These are phyloP conservation scores for Intellagama lesueurii DNA, from an alignment of 2,797 vertebrate genomes.

Conservation along the genomic window DNA sequence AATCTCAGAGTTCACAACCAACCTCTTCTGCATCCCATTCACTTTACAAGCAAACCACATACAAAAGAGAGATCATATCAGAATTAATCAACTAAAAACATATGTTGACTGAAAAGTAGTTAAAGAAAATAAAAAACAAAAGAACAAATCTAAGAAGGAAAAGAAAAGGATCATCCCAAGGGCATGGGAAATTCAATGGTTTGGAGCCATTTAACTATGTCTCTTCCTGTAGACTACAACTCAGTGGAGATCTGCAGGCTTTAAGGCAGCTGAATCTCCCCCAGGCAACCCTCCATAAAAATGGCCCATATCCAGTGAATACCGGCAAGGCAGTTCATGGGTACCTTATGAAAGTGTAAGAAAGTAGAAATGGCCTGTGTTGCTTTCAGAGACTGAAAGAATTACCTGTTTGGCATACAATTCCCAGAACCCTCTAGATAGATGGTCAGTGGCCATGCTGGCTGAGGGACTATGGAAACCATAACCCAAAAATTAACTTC, in stretches of 20 bases:
- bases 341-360: neutral
- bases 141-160: constrained; percentile 65
- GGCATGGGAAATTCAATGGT: constrained; percentile 79
- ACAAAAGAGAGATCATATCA: constrained; percentile 60
- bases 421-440: neutral
- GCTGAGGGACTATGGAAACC: neutral
- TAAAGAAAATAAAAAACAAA: constrained; percentile 13
- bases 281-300: neutral
- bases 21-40: constrained; percentile 62
- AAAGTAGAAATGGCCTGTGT: neutral
- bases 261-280: neutral
- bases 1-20: constrained; percentile 80
- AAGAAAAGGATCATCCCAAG: constrained; percentile 67
- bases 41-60: constrained; percentile 74
- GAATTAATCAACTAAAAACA: constrained; percentile 65
- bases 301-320: neutral
- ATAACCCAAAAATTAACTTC: neutral
- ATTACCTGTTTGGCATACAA: neutral
- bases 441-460: neutral
- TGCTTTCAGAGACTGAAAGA: neutral
- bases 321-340: neutral
- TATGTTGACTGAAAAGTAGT: constrained; percentile 44
- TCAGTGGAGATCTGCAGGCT: constrained; percentile 38
- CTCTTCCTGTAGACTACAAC: constrained; percentile 44
- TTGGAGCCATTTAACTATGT: constrained; percentile 60